A percentile compares a stretch with the other conserved stretches of the same genome.
phyloP scores from a whole-genome alignment of 2,113 vertebrate species.

The Embiotoca jacksoni region DNA sequence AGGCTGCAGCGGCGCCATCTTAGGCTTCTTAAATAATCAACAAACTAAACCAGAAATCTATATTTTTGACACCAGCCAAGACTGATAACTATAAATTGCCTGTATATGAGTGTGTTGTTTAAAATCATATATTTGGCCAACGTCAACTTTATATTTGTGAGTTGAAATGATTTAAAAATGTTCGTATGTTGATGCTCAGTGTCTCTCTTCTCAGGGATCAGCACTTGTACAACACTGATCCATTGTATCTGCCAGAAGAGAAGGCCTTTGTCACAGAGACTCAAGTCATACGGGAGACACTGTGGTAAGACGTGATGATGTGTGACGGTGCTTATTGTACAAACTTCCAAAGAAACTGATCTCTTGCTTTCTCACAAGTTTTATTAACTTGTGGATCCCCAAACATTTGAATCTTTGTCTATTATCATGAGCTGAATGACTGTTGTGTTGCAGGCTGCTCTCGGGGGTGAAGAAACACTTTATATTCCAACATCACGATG shows the following conservation, averaged over 20 bases:
- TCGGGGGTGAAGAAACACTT: slow-evolving; percentile 97
- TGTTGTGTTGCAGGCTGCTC: slow-evolving; percentile 89
- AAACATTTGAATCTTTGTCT: neutral
- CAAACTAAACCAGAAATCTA: too few relatives aligned
- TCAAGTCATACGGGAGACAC: slow-evolving; percentile 94
- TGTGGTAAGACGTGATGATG: slow-evolving; percentile 88
- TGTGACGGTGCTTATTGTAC: slow-evolving; percentile 6
- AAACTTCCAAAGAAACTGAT: neutral
- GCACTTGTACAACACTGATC: slow-evolving; percentile 93
- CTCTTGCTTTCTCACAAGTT: neutral
- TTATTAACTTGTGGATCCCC: too few relatives aligned
- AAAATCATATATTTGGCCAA: neutral
- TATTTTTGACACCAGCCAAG: too few relatives aligned
- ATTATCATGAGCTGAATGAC: neutral
- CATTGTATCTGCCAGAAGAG: slow-evolving; percentile 93
- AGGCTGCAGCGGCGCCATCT: too few relatives aligned
- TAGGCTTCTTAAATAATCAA: too few relatives aligned
- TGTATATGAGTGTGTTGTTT: neutral
- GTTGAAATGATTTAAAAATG: slow-evolving; percentile 2
- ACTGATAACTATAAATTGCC: neutral
- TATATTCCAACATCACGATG: slow-evolving; percentile 94
- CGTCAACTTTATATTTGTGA: neutral
- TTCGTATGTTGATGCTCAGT: neutral
- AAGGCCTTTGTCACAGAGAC: slow-evolving; percentile 93
- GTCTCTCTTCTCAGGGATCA: slow-evolving; percentile 88